Evolutionary conservation across 2,113 vertebrate species (phyloP), one percentile per base, ranked within the genome.

Genomic region (Irena cyanogastra): DNA sequence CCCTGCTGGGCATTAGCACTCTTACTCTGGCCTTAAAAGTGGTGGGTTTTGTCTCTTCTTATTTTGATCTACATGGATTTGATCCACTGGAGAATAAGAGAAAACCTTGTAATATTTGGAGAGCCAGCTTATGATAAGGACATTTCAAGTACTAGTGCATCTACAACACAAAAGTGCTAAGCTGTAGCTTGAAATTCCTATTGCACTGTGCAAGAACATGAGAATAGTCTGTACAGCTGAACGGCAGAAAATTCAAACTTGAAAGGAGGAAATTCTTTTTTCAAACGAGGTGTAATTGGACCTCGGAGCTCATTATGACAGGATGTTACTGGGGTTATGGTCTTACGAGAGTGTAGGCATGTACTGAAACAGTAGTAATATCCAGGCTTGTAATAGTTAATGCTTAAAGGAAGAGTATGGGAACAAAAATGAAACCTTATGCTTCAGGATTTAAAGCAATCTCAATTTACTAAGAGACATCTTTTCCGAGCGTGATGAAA

Each of bases 391-490:
- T 78, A 95, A 97, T 2, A 90, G 95, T 85, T 97, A 97, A 97
- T 88, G 68, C 68, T 92, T 82, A 92, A 95, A 92, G 76, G 83
- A 95, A 96, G 83, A 92, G 39, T 75, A 83, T 57, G 80, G 76
- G 86, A 92, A 91, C 72, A 78, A 95, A 95, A 94, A 74, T 28
- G 77, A 95, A 96, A 95, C 86, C 80, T 92, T 92, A 94, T 90
- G 86, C 89, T 92, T 78, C 68, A 71, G 82, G 83, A 91, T 87
- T 97, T 93, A 92, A 88, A 77, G 85, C 92, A 87, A 78, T 93
- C 90, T 93, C 88, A 83, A 37, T 84, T 94, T 90, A 95, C 61
- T 60, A 56, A 70, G 47, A 75, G 87, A 90, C 68, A 86, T 80
- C 64, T 92, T 87, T 93, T 83, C 79, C 77, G 60, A 83, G 42